These are phyloP conservation scores for Bemisia tabaci DNA, from an alignment of 1,140 invertebrate species.

Conservation along the genomic window DNA sequence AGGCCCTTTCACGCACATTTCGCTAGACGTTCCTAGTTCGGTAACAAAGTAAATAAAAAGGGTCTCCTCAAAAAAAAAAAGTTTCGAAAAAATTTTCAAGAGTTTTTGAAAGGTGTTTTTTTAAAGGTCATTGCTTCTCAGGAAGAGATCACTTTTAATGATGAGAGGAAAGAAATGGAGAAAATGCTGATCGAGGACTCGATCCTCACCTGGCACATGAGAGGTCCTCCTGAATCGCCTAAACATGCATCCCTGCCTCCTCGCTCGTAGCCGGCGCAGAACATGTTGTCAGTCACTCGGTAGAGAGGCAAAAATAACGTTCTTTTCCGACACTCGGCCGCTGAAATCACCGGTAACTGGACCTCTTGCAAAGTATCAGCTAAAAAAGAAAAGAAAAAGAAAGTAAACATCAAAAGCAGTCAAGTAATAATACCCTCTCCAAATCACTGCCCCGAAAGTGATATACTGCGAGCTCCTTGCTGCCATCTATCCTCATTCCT, in stretches of 20 bases:
- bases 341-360: constrained; percentile 64
- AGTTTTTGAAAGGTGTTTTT: too few species aligned
- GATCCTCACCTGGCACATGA: constrained; percentile 51
- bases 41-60: too few species aligned
- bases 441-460: too few species aligned
- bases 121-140: too few species aligned
- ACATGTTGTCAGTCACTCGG: constrained; percentile 74
- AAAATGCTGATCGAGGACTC: too few species aligned
- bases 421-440: background rate
- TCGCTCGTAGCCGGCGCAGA: constrained; percentile 66
- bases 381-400: constrained; percentile 28
- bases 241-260: constrained; percentile 67
- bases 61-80: too few species aligned
- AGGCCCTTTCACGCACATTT: too few species aligned
- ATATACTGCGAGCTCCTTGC: background rate
- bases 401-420: background rate
- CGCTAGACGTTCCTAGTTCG: too few species aligned
- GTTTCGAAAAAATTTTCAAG: too few species aligned
- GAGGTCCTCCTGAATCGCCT: constrained; percentile 76
- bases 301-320: constrained; percentile 63
- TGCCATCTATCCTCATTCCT: background rate
- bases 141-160: too few species aligned
- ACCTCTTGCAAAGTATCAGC: constrained; percentile 78
- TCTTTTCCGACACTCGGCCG: constrained; percentile 58
- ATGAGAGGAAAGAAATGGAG: too few species aligned